Base-by-base conservation (phyloP, 2,797 vertebrate genomes). In the Microcaecilia unicolor region DNA sequence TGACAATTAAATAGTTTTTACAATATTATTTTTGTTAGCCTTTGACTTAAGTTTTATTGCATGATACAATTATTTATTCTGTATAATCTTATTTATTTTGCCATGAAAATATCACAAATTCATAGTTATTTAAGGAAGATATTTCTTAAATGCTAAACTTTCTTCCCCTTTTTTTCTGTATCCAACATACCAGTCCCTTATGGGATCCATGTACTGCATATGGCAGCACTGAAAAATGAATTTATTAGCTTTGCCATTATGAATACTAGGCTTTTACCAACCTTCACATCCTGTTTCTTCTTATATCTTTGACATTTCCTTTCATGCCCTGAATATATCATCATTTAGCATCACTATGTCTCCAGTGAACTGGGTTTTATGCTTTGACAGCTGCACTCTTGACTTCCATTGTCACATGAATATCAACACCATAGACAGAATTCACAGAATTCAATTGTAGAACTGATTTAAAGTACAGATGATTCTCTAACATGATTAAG, bases 401-500 rank as follows among this genome's bases (percentile, higher is more conserved):
- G 12, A 34, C 35, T 18, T 19, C 39, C 8, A 2, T 18, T 19
- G 58, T 46, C 13, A 11, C 7, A 30, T 4, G 28, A 20, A 49
- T 42, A 35, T 26, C 19, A 4, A 18, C 25, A 47, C 23, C 59
- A 41, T 56, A 47, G 9, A 3, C 18, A n/a, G n/a, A n/a, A n/a
- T n/a, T n/a, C n/a, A n/a, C n/a, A 43, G 23, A 51, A 54, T 56
- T 58, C 31, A 54, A 20, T 54, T 34, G 54, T 38, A 34, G 12
- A 37, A 9, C 7, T 48, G 41, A 54, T 54, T 51, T 58, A 40
- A 21, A 49, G 25, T 34, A 31, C 51, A 44, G 41, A 41, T 54
- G 25, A 51, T 21, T 6, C 8, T n/a, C n/a, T 44, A 51, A 58
- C 22, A 3, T 48, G 51, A 51, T 58, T 58, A 53, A 15, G 5